Evolutionary conservation across 1,140 invertebrate species (phyloP), one percentile per base, ranked within the genome.

Genomic region (Neoseiulus cucumeris): DNA sequence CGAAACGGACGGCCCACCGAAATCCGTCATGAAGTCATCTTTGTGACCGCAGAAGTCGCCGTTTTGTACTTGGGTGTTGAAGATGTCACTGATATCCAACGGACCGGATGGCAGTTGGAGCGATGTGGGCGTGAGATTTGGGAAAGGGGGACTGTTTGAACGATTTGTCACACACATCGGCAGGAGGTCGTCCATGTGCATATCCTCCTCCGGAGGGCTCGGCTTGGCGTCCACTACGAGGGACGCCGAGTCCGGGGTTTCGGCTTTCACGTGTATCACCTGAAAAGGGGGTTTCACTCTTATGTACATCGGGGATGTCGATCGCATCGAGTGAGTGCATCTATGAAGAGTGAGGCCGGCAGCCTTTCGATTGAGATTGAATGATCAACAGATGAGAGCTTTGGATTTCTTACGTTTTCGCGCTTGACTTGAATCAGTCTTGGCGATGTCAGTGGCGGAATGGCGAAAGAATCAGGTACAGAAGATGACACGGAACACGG

Each of bases 401-500:
- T n/a, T n/a, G n/a, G n/a, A n/a, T 59, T 5, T 14, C 51, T 59
- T 59, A 59, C 51, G 25, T 33, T 59, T 33, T 59, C 51, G 25
- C 51, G 17, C 33, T 59, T 59, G 51, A 59, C 51, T 17, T 59
- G 51, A 33, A 59, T 59, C n/a, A 59, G 25, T 20, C 51, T 59
- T 25, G 25, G 51, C 22, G 51, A 25, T 14, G 45, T 47, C 45
- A 47, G 18, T 25, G 45, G 45, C 14, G 20, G 20, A 20, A 25
- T 59, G 51, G 25, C 33, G 22, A 59, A 29, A 29, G 17, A 59
- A 59, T 59, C 51, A 59, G 51, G 51, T 59, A 59, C 51, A 14
- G 51, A 59, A 29, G 51, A 59, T 59, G 51, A 59, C 33, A 59
- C 51, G 51, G 51, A 59, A 25, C 51, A 59, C 33, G 51, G 51